Evolutionary conservation across 2,888 invertebrate species (phyloP).

Genomic region (Caenorhabditis imperialis): DNA sequence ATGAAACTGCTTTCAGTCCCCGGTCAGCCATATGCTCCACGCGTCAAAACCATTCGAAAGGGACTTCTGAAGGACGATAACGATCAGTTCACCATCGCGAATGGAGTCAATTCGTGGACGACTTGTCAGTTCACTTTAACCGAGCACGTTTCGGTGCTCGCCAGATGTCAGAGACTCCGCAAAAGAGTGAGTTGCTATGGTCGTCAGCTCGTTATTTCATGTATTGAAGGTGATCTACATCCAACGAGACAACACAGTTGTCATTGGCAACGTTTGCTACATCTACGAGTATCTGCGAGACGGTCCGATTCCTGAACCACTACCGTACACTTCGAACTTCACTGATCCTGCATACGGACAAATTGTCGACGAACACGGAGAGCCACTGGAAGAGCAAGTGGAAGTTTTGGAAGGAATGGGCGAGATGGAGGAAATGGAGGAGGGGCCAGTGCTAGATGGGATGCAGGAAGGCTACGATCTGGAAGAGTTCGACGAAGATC

Average conservation of each 20-base stretch:
- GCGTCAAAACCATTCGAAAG: conserved; percentile 47
- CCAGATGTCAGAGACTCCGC: conserved; percentile 56
- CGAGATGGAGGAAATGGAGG: conserved; percentile 24
- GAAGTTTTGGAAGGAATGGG: conserved; percentile 26
- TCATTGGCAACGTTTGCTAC: conserved; percentile 50
- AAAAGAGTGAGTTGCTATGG: conserved; percentile 57
- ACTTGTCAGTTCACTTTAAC: conserved; percentile 43
- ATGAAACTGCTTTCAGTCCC: too few relatives aligned
- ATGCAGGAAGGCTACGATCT: conserved; percentile 54
- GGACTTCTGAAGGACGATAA: conserved; percentile 32
- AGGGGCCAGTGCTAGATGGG: too few relatives aligned
- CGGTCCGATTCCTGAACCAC: conserved; percentile 52
- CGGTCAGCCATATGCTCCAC: too few relatives aligned
- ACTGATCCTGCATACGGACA: too few relatives aligned
- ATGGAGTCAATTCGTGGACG: conserved; percentile 35
- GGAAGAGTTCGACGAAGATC: conserved; percentile 51
- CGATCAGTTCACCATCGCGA: conserved; percentile 30
- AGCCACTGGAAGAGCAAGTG: conserved; percentile 1
- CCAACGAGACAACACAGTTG: conserved; percentile 25
- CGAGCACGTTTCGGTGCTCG: conserved; percentile 57
- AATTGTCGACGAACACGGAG: background rate
- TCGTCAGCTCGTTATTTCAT: too few relatives aligned
- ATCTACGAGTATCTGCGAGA: conserved; percentile 60
- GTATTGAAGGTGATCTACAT: conserved; percentile 52
- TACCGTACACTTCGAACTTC: too few relatives aligned